Percentiles rank a stretch among this genome's conserved stretches.
Conservation (phyloP, 2,797 vertebrate species). For the Onychomys arenicola region DNA sequence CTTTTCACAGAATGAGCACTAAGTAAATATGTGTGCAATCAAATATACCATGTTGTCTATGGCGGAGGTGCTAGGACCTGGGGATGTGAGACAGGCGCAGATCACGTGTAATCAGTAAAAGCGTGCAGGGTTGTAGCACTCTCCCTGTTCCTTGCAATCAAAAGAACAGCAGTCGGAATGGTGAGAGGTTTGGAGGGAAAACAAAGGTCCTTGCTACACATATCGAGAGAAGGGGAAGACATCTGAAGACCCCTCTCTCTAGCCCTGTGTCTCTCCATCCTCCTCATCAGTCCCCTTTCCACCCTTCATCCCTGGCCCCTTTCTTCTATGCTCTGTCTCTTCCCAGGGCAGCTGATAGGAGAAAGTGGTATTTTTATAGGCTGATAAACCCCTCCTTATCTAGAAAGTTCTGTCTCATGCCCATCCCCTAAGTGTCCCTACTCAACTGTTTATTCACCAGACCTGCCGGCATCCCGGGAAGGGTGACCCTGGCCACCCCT, state of each 20-base stretch:
- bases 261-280: neutral
- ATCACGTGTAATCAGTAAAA: neutral
- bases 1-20: neutral
- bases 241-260: neutral
- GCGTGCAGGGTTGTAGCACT: fast-evolving
- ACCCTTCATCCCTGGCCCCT: conserved; percentile 19
- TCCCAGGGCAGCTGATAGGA: conserved; percentile 85
- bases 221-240: neutral
- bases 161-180: neutral
- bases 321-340: conserved; percentile 57
- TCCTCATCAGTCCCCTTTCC: neutral
- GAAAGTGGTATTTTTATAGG: conserved; percentile 89
- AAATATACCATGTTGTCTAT: neutral
- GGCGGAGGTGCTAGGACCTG: neutral
- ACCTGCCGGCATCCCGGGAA: conserved; percentile 13
- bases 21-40: neutral
- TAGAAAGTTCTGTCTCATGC: conserved; percentile 77
- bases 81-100: neutral
- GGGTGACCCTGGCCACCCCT: neutral
- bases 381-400: conserved; percentile 88
- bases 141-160: neutral
- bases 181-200: neutral
- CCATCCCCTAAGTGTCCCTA: conserved; percentile 82
- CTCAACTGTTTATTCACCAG: conserved; percentile 75
- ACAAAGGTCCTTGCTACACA: neutral